phyloP scores from a whole-genome alignment of 2,888 invertebrate species.

The Nebria salina region DNA sequence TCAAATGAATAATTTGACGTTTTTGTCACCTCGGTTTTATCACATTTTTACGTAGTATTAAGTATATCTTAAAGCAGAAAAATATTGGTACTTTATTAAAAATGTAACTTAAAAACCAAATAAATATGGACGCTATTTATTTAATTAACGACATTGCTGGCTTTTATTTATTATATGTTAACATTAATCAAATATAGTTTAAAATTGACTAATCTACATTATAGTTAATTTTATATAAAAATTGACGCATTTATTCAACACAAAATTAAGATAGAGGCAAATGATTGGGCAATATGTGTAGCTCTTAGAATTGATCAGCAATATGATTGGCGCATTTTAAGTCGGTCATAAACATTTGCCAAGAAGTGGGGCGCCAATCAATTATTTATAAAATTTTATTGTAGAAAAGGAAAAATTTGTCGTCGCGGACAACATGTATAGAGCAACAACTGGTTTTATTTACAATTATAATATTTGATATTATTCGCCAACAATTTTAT shows the following conservation, averaged over 20 bases:
- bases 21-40: background rate
- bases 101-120: no score
- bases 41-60: background rate
- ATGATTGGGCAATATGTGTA: constrained; percentile 4
- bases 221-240: background rate
- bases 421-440: background rate
- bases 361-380: constrained; percentile 4
- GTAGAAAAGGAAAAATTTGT: background rate
- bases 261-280: background rate
- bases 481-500: background rate
- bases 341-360: constrained; percentile 1
- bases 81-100: no score
- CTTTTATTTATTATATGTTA: no score
- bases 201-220: no score
- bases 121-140: no score
- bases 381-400: constrained; percentile 12
- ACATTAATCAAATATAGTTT: no score
- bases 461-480: constrained; percentile 11
- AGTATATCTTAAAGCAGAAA: no score
- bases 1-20: background rate
- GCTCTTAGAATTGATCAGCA: constrained; percentile 6
- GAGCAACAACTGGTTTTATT: constrained; percentile 5
- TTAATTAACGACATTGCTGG: no score
- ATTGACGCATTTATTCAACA: background rate
- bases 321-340: background rate